Conservation (phyloP, 2,113 vertebrate species). For the Patagioenas fasciata region DNA sequence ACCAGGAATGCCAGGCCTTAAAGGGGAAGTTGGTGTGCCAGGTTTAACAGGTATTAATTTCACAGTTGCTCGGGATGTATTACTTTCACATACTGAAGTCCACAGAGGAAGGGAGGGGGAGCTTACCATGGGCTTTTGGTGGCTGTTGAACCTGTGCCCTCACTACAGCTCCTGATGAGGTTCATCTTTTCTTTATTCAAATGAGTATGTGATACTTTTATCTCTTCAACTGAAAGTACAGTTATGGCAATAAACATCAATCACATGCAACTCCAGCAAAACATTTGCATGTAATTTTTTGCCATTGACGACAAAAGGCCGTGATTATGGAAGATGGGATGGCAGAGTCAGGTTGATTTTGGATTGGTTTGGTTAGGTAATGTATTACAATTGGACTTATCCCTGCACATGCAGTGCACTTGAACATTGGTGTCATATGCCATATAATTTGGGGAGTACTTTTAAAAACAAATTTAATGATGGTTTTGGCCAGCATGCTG, state of each 20-base stretch:
- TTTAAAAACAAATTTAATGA: not conserved
- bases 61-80: not conserved
- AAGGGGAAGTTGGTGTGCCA: constrained; percentile 81
- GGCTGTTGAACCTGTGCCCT: not conserved
- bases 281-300: not conserved
- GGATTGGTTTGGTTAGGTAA: not conserved
- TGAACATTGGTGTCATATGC: not conserved
- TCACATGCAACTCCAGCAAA: not conserved
- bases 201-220: not conserved
- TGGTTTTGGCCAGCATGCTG: not conserved
- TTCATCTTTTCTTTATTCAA: not conserved
- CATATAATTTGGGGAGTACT: not conserved
- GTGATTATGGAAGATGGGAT: not conserved
- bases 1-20: constrained; percentile 84
- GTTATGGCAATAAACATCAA: not conserved
- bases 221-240: not conserved
- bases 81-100: not conserved
- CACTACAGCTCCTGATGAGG: not conserved
- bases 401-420: not conserved
- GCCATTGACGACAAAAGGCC: not conserved
- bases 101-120: not conserved
- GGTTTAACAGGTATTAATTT: constrained; percentile 81
- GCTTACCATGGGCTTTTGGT: not conserved
- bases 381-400: not conserved
- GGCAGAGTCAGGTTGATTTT: not conserved